Evolutionary conservation across 1,140 invertebrate species (phyloP).

Genomic region (Bombus pascuorum): DNA sequence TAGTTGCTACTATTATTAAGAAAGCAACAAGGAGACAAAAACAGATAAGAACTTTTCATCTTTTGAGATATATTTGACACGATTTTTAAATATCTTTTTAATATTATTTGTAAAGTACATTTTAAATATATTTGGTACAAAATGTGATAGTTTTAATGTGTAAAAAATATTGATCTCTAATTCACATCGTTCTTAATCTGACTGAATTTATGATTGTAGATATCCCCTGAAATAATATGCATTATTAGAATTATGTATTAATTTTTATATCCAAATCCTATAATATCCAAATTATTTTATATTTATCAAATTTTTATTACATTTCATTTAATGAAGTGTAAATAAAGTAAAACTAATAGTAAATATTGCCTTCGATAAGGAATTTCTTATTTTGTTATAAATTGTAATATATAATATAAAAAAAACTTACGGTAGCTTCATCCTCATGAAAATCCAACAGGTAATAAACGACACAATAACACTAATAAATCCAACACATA

Average conservation of each 20-base stretch:
- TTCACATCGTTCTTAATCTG: neutral
- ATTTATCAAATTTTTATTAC: neutral
- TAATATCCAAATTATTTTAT: too few relatives aligned
- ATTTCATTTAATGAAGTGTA: neutral
- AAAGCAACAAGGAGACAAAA: neutral
- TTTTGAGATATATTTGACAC: constrained; percentile 28
- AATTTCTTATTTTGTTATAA: neutral
- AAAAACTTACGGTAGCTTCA: constrained; percentile 94
- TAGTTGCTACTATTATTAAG: neutral
- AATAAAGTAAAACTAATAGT: neutral
- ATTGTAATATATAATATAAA: neutral
- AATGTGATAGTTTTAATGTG: constrained; percentile 6
- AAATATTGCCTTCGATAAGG: neutral
- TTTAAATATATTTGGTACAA: constrained; percentile 20
- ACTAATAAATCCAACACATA: constrained; percentile 96
- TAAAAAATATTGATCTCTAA: constrained; percentile 10
- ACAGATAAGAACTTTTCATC: constrained; percentile 17
- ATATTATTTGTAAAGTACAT: constrained; percentile 35
- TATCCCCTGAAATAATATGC: constrained; percentile 78
- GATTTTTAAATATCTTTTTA: constrained; percentile 17
- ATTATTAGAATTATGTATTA: neutral
- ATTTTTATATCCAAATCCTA: neutral
- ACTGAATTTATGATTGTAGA: constrained; percentile 75
- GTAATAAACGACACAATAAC: constrained; percentile 97
- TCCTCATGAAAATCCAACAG: constrained; percentile 99